Conservation (phyloP, 2,113 vertebrate species). For the Myrmecobius fasciatus region DNA sequence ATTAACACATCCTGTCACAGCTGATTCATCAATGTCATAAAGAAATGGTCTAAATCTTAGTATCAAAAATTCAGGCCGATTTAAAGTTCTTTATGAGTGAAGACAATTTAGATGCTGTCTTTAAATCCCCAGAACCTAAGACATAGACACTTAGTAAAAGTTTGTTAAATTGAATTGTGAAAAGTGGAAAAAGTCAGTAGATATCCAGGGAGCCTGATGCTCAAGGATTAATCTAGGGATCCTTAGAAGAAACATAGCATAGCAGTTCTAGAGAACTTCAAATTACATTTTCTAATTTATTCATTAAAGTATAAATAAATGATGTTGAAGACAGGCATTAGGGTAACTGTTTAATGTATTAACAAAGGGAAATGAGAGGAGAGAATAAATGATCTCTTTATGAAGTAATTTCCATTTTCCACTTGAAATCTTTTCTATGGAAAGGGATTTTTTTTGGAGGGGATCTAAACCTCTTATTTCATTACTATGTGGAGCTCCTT, state of each 20-base stretch:
- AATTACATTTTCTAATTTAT: not conserved
- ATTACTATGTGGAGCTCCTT: not conserved
- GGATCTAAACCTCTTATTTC: not conserved
- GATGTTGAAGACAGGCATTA: not conserved
- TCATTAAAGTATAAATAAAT: not conserved
- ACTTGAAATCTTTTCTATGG: not conserved
- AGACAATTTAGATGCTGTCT: not conserved
- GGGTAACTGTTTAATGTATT: not conserved
- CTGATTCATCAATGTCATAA: not conserved
- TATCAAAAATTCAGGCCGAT: not conserved
- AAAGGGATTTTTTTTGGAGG: not conserved
- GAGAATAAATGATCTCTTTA: not conserved
- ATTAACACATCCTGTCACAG: not conserved
- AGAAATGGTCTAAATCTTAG: not conserved
- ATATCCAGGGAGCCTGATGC: not conserved
- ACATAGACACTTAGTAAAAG: not conserved
- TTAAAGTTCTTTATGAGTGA: not conserved
- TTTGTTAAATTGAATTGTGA: not conserved
- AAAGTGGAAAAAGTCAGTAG: not conserved
- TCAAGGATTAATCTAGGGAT: too few relatives aligned
- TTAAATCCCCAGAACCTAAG: not conserved
- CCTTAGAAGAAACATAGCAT: not conserved
- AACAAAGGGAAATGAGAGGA: not conserved
- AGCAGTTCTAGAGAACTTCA: not conserved
- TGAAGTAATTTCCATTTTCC: not conserved